phyloP scores from a whole-genome alignment of 64 coral and sea anemone species.

The Pocillopora damicornis region DNA sequence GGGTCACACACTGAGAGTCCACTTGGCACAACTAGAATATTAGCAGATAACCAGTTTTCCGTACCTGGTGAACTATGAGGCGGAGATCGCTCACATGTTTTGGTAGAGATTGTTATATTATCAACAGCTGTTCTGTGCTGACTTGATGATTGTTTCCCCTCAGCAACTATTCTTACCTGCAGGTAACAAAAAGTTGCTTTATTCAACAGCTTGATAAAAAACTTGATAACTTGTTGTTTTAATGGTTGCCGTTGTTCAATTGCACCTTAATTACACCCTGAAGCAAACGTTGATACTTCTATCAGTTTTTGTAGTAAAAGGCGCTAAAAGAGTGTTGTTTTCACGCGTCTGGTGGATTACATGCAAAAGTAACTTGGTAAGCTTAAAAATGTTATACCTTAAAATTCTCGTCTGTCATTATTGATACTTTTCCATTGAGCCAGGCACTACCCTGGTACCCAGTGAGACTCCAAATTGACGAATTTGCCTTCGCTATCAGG shows the following conservation, averaged over 20 bases:
- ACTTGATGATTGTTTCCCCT: neutral
- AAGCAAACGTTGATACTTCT: too few relatives aligned
- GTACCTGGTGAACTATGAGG: constrained; percentile 41
- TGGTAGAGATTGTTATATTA: constrained; percentile 12
- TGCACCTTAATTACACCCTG: too few relatives aligned
- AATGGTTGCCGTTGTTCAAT: too few relatives aligned
- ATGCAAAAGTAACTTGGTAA: neutral
- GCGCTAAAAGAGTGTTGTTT: too few relatives aligned
- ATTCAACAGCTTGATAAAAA: neutral
- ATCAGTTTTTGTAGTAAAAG: too few relatives aligned
- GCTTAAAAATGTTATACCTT: constrained; percentile 7
- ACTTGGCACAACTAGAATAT: too few relatives aligned
- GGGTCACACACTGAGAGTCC: too few relatives aligned
- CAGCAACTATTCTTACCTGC: constrained; percentile 13
- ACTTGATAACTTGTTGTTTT: too few relatives aligned
- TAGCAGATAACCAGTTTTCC: too few relatives aligned
- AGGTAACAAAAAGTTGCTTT: neutral
- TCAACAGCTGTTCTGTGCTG: neutral
- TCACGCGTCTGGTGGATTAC: neutral
- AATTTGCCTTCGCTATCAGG: neutral
- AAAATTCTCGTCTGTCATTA: constrained; percentile 1
- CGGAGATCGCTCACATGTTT: constrained; percentile 13
- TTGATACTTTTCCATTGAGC: constrained; percentile 20
- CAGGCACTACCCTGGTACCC: constrained; percentile 9
- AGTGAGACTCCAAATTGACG: constrained; percentile 22